These are phyloP conservation scores for Diorhabda elongata DNA, from an alignment of 1,140 invertebrate genomes.

Conservation along the genomic window DNA sequence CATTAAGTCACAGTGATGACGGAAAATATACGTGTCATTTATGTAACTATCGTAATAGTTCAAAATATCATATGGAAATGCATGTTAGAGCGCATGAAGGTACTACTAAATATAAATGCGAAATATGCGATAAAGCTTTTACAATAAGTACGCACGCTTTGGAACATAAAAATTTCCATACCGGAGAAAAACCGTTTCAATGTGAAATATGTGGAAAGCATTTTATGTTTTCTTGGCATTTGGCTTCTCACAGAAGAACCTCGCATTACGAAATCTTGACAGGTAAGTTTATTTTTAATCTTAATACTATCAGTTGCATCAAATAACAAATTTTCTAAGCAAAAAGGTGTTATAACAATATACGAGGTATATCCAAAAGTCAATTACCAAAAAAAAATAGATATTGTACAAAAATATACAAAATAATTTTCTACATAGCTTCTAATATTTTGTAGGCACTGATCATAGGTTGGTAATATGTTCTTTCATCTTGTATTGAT, in stretches of 20 bases:
- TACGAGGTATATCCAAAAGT: no score
- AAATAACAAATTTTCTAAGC: no score
- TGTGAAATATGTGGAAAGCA: slow-evolving; percentile 59
- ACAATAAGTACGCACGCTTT: slow-evolving; percentile 49
- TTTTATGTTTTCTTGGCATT: slow-evolving; percentile 46
- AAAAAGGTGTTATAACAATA: no score
- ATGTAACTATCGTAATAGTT: slow-evolving; percentile 47
- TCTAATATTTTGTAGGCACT: no score
- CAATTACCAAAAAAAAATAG: no score
- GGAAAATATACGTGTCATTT: slow-evolving; percentile 46
- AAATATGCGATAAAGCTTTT: slow-evolving; percentile 51
- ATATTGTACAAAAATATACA: no score
- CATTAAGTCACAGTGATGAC: slow-evolving; percentile 41
- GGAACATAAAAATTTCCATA: slow-evolving; percentile 54
- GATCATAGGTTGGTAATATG: no score
- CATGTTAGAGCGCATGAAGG: slow-evolving; percentile 47
- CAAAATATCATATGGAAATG: slow-evolving; percentile 47
- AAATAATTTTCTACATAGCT: no score
- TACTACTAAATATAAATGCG: slow-evolving; percentile 51
- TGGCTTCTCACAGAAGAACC: slow-evolving; percentile 38
- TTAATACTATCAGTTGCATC: no score
- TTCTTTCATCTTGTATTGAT: no score
- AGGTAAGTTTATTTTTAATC: slow-evolving; percentile 4
- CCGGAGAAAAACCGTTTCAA: slow-evolving; percentile 59
- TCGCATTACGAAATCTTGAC: slow-evolving; percentile 42